Conservation (phyloP, 2,888 invertebrate species). For the Dryocosmus kuriphilus region DNA sequence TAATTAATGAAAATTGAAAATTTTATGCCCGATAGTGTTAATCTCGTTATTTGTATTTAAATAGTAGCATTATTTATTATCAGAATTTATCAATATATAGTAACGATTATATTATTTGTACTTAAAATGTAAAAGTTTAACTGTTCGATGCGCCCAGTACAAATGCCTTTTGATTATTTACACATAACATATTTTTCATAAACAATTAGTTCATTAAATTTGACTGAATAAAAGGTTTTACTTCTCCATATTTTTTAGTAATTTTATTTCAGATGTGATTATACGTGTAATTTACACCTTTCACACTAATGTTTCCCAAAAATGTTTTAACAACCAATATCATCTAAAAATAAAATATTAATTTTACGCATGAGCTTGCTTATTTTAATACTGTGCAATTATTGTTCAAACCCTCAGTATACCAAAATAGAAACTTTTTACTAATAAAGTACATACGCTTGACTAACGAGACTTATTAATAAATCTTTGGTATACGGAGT, state of each 20-base stretch:
- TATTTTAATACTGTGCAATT: not conserved
- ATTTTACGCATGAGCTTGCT: not conserved
- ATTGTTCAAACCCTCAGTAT: not conserved
- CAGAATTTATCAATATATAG: not conserved
- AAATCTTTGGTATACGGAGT: not conserved
- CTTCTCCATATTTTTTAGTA: too few species aligned
- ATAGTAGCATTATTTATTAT: not conserved
- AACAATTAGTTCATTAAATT: not conserved
- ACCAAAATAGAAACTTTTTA: not conserved
- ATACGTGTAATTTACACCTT: not conserved
- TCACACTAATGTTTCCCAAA: not conserved
- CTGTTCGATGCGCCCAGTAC: not conserved
- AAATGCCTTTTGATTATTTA: not conserved
- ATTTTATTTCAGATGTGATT: too few species aligned
- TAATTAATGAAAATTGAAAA: not conserved
- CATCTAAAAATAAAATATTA: not conserved
- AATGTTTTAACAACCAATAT: not conserved
- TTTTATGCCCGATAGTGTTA: not conserved
- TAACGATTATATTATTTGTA: not conserved
- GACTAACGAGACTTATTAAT: not conserved
- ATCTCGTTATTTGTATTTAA: not conserved
- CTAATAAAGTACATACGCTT: not conserved
- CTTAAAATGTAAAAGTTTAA: not conserved
- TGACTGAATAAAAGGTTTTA: too few species aligned
- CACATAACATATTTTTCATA: not conserved